Percentiles rank a stretch among this genome's conserved stretches.
Conservation (phyloP, 2,888 invertebrate genomes). For the Terebella lapidaria region DNA sequence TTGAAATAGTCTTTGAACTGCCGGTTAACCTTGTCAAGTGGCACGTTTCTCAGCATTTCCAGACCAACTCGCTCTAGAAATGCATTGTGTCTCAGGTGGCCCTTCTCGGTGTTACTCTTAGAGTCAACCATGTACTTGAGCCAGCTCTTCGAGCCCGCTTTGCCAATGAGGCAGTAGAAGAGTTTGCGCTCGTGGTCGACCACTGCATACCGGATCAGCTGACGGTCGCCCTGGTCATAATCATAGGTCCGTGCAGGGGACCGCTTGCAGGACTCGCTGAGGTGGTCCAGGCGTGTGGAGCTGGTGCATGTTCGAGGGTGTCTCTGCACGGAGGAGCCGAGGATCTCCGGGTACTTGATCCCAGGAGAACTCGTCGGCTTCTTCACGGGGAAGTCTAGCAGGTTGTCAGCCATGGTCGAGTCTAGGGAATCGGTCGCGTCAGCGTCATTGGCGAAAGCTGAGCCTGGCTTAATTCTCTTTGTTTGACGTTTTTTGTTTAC, state of each 20-base stretch:
- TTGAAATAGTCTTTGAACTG: not conserved
- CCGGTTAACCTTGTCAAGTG: not conserved
- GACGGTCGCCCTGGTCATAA: not conserved
- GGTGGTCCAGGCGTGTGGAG: not conserved
- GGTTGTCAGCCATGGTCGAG: too few species aligned
- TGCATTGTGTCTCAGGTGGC: not conserved
- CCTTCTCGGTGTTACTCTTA: not conserved
- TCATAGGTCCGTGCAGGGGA: not conserved
- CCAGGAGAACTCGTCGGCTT: too few species aligned
- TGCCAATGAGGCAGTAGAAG: conserved; percentile 1
- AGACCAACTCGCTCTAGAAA: not conserved
- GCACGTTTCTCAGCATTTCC: not conserved
- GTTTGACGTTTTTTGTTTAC: too few species aligned
- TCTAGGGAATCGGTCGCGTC: too few species aligned
- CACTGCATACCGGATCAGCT: not conserved
- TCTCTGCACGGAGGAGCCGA: not conserved
- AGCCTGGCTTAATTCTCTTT: too few species aligned
- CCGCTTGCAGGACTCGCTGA: not conserved
- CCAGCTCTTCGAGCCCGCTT: conserved; percentile 1
- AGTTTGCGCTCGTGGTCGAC: not conserved
- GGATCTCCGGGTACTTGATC: not conserved
- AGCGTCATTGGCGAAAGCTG: too few species aligned
- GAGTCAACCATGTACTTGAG: not conserved
- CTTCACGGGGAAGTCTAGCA: too few species aligned
- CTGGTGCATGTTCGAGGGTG: not conserved